Percentiles rank a stretch among this genome's conserved stretches.
Conservation (phyloP, 2,113 vertebrate species). For the Triplophysa rosa region DNA sequence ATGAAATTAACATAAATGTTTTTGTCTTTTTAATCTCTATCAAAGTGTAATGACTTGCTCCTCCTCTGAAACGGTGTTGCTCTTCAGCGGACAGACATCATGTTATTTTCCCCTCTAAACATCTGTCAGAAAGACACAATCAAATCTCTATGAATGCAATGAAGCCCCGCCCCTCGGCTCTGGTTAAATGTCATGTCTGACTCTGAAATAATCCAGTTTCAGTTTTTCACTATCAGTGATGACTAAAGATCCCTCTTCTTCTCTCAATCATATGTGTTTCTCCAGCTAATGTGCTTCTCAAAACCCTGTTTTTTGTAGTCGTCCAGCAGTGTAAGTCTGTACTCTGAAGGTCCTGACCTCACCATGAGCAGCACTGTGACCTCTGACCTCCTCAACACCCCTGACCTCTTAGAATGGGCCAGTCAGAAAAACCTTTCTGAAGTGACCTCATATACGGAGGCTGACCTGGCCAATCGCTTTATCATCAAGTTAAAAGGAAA, state of each 20-base stretch:
- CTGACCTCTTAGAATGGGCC: conserved; percentile 70
- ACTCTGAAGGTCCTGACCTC: conserved; percentile 65
- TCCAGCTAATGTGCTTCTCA: neutral
- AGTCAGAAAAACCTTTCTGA: conserved; percentile 59
- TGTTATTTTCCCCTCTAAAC: too few species aligned
- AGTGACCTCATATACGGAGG: conserved; percentile 77
- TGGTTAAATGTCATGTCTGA: too few species aligned
- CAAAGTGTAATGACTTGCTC: too few species aligned
- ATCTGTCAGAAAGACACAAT: too few species aligned
- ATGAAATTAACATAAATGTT: too few species aligned
- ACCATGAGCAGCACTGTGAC: conserved; percentile 59
- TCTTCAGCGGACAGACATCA: too few species aligned
- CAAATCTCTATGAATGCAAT: too few species aligned
- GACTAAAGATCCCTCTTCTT: neutral
- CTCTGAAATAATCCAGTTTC: too few species aligned
- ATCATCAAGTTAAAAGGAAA: conserved; percentile 68
- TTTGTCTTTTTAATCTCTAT: too few species aligned
- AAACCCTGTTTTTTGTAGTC: conserved; percentile 63
- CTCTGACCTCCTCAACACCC: conserved; percentile 62
- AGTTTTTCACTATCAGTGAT: neutral
- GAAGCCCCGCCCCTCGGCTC: too few species aligned
- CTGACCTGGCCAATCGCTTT: conserved; percentile 76
- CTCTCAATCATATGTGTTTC: neutral
- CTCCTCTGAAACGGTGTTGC: too few species aligned
- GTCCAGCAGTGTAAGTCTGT: conserved; percentile 71